Conservation (phyloP, 2,797 vertebrate species). For the Eulemur rubriventer region DNA sequence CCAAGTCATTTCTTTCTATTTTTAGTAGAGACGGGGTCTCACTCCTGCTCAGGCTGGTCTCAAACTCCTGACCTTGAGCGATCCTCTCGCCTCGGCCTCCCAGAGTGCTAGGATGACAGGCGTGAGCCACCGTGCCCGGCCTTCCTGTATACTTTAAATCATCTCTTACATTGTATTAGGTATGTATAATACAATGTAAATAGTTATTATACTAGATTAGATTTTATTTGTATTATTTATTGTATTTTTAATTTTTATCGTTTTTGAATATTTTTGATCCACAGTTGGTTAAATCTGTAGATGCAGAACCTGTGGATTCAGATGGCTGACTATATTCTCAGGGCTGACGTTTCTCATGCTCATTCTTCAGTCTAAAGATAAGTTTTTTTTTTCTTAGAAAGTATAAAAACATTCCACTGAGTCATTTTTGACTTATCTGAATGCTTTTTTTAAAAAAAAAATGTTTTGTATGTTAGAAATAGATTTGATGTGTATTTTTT, state of each 20-base stretch:
- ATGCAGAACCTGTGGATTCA: background rate
- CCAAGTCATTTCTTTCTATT: no score
- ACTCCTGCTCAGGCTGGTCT: no score
- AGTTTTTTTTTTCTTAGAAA: background rate
- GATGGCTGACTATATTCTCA: background rate
- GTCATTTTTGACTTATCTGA: slow-evolving; percentile 25
- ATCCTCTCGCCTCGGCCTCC: no score
- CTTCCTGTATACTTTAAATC: background rate
- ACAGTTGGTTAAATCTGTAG: background rate
- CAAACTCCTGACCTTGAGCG: no score
- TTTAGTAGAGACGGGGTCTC: no score
- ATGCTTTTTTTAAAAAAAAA: background rate
- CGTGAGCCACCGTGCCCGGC: no score
- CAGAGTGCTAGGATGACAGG: no score
- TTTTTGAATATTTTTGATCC: background rate
- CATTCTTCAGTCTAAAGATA: slow-evolving; percentile 36
- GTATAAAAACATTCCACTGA: background rate
- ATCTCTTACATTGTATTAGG: background rate
- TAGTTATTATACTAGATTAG: background rate
- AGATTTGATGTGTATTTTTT: background rate
- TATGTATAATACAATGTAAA: background rate
- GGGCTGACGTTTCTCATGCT: background rate
- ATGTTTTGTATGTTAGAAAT: slow-evolving; percentile 10
- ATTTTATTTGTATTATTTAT: background rate
- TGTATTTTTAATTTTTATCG: background rate